Conservation (phyloP, 2,113 vertebrate genomes). For the Vicugna pacos region DNA sequence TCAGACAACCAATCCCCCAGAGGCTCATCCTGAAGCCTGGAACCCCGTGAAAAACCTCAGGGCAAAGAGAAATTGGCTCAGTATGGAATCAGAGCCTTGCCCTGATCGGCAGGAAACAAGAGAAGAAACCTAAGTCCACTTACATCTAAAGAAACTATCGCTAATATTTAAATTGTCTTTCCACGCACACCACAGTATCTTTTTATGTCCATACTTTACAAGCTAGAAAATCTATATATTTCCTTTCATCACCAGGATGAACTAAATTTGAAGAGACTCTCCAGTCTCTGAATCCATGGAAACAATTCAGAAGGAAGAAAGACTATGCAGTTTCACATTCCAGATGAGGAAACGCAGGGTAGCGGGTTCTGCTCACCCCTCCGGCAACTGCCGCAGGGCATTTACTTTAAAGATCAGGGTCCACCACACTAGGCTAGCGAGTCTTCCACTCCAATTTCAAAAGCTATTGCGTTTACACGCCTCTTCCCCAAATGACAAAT, state of each 20-base stretch:
- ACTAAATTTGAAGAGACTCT: constrained; percentile 51
- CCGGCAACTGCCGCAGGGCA: constrained; percentile 9
- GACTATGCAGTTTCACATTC: not conserved
- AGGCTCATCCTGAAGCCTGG: not conserved
- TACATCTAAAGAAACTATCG: not conserved
- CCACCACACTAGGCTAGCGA: constrained; percentile 66
- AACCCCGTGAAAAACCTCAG: not conserved
- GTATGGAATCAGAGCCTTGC: not conserved
- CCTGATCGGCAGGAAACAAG: not conserved
- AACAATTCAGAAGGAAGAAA: constrained; percentile 57
- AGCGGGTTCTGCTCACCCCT: not conserved
- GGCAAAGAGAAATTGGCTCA: not conserved
- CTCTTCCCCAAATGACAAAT: constrained; percentile 75
- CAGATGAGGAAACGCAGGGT: constrained; percentile 57
- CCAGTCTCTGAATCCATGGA: constrained; percentile 48
- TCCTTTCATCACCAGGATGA: constrained; percentile 53
- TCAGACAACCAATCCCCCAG: constrained; percentile 47
- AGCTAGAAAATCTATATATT: constrained; percentile 58
- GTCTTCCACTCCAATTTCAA: constrained; percentile 79
- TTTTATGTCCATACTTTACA: constrained; percentile 43
- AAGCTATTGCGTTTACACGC: constrained; percentile 78
- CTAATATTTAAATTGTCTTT: constrained; percentile 59
- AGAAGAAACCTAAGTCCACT: not conserved
- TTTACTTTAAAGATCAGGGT: constrained; percentile 53
- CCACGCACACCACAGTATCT: constrained; percentile 38